phyloP scores from a whole-genome alignment of 1,140 invertebrate species.

The Sarcophaga bullata region DNA sequence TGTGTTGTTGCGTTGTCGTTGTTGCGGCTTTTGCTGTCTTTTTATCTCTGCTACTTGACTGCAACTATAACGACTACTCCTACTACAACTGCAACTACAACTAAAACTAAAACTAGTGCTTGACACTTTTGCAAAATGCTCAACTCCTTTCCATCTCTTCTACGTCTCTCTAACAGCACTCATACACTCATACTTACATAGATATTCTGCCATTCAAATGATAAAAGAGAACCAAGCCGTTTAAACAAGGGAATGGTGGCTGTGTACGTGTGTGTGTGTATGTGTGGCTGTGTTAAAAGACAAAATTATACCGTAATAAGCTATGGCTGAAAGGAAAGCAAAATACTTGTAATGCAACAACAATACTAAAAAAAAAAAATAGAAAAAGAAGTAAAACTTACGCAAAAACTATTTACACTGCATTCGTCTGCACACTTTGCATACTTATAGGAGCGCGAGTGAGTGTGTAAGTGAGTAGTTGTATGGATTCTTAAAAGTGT shows the following conservation, averaged over 20 bases:
- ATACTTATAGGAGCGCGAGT: neutral
- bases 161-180: no score
- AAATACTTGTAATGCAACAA: neutral
- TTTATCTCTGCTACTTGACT: neutral
- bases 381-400: no score
- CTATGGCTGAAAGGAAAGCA: neutral
- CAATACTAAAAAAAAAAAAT: no score
- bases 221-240: no score
- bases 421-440: neutral
- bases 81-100: no score
- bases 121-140: constrained; percentile 24
- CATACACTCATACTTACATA: no score
- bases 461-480: neutral
- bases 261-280: neutral
- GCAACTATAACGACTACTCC: neutral
- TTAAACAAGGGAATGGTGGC: neutral
- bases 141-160: no score
- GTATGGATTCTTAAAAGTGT: neutral
- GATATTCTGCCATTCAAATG: no score
- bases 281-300: neutral
- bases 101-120: neutral
- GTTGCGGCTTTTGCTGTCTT: neutral
- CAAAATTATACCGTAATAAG: constrained; percentile 6
- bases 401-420: neutral
- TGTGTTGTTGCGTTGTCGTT: no score